Conservation (phyloP, 2,113 vertebrate species). For the Mesitornis unicolor region DNA sequence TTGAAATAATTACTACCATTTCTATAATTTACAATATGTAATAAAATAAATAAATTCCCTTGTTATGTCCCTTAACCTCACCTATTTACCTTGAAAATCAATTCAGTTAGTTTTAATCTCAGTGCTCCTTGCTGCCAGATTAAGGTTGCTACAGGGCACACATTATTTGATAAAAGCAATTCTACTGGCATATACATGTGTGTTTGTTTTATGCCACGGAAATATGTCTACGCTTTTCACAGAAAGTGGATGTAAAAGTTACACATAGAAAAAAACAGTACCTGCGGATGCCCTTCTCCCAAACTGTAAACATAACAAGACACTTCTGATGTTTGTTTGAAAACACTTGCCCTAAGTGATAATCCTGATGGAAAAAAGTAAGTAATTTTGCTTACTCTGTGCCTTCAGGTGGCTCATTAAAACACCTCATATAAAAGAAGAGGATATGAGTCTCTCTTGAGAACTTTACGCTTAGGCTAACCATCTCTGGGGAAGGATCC, state of each 20-base stretch:
- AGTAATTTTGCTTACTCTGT: constrained; percentile 44
- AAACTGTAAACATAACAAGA: constrained; percentile 3
- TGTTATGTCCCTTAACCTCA: neutral
- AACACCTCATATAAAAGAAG: constrained; percentile 11
- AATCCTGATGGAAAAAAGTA: constrained; percentile 40
- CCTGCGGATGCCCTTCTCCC: neutral
- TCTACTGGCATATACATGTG: neutral
- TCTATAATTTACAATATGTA: neutral
- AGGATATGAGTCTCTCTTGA: constrained; percentile 7
- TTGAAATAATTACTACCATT: neutral
- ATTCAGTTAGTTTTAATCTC: neutral
- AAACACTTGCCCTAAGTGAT: constrained; percentile 34
- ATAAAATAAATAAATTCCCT: neutral
- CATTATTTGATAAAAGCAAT: constrained; percentile 9
- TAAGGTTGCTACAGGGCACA: constrained; percentile 16
- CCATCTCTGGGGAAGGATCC: neutral
- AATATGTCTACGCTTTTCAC: neutral
- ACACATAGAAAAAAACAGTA: neutral
- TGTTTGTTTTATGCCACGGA: neutral
- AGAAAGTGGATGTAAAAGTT: neutral
- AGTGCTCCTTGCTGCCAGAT: neutral
- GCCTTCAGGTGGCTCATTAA: constrained; percentile 57
- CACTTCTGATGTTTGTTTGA: constrained; percentile 31
- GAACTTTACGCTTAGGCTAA: neutral
- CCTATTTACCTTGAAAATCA: neutral